Percentiles rank a stretch among this genome's conserved stretches.
Evolutionary conservation across 2,888 invertebrate species (phyloP).

Genomic region (Dorcus hopei): DNA sequence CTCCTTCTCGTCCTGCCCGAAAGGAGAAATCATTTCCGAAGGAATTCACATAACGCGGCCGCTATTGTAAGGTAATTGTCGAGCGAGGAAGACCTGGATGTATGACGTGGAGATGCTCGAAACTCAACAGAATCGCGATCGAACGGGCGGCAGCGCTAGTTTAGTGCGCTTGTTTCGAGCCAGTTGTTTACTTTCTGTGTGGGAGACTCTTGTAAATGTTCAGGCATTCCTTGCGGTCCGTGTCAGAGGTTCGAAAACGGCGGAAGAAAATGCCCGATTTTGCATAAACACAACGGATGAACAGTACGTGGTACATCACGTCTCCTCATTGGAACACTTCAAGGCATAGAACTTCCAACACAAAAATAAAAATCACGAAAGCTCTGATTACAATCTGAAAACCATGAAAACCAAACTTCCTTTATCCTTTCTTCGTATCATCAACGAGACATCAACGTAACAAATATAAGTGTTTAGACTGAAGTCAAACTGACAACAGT

Average conservation of each 20-base stretch:
- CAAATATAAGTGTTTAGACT: no score
- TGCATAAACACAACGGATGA: not conserved
- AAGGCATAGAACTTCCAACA: no score
- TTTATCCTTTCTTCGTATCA: no score
- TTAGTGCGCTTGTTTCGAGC: slow-evolving; percentile 39
- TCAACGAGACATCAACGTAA: no score
- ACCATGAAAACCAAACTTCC: no score
- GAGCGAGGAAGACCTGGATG: not conserved
- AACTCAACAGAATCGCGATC: not conserved
- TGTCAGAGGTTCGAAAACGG: slow-evolving; percentile 29
- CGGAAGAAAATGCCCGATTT: slow-evolving; percentile 3
- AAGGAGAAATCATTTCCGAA: not conserved
- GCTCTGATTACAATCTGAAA: no score
- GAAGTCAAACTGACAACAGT: no score
- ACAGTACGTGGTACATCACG: no score
- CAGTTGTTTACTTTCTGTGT: slow-evolving; percentile 44
- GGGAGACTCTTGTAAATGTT: slow-evolving; percentile 37
- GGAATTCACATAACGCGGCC: not conserved
- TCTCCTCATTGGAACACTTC: no score
- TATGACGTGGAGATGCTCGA: not conserved
- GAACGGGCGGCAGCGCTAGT: slow-evolving; percentile 23
- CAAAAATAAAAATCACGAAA: no score
- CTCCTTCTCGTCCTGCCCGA: not conserved
- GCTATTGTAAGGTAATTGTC: not conserved
- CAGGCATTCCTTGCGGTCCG: slow-evolving; percentile 33